Conservation (phyloP, 2,113 vertebrate species). For the Scolopax mira region DNA sequence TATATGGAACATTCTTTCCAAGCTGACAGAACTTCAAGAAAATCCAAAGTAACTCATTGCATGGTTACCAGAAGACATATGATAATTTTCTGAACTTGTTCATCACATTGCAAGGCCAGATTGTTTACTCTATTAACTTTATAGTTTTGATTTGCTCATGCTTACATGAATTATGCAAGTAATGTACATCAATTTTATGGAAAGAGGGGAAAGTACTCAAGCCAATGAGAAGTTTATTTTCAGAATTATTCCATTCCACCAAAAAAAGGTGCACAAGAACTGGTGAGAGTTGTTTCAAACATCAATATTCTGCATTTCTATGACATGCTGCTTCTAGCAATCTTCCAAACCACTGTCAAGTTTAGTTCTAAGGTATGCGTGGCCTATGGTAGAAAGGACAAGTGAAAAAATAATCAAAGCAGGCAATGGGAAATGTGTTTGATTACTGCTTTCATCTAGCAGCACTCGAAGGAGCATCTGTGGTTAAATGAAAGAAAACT, state of each 20-base stretch:
- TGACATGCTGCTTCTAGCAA: neutral
- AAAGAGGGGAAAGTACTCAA: neutral
- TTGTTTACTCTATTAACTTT: neutral
- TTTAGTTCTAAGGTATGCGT: neutral
- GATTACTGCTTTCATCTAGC: neutral
- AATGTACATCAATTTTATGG: neutral
- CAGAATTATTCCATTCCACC: neutral
- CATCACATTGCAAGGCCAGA: neutral
- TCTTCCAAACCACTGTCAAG: neutral
- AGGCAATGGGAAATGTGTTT: neutral
- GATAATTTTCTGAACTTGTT: neutral
- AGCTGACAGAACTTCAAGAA: neutral
- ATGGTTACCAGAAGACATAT: neutral
- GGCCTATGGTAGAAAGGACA: neutral
- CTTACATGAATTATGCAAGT: neutral
- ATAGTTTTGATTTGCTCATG: neutral
- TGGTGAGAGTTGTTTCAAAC: neutral
- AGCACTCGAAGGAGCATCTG: neutral
- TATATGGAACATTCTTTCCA: neutral
- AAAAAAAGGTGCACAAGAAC: neutral
- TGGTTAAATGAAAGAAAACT: neutral
- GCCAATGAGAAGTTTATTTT: neutral
- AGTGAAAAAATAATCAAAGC: neutral
- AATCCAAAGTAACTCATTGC: neutral
- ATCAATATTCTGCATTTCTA: neutral